Evolutionary conservation across 1,140 invertebrate genomes (phyloP), one percentile per base, ranked within the genome.

Genomic region (Cherax quadricarinatus): DNA sequence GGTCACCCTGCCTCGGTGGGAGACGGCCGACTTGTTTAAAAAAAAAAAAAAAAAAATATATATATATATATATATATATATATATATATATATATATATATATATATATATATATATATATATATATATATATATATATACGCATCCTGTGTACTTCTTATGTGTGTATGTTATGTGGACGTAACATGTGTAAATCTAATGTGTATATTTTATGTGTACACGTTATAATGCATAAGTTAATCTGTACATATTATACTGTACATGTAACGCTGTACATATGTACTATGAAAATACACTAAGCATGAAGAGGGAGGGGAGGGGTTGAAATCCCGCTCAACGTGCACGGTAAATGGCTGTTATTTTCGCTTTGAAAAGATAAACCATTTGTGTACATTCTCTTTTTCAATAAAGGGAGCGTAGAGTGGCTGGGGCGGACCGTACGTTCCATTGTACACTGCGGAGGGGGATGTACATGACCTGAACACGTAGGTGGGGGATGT

Each of bases 301-400:
- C 81, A 90, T 57, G 53, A 14, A 57, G 53, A 57, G 53, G 12
- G 53, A 14, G 83, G 84, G 84, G 57, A 30, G 57, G 53, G 75
- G 89, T 53, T 53, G 49, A 91, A 91, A 91, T 86, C 75, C 89
- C 75, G 89, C 84, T 81, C 73, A 86, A 86, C 83, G 83, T 82
- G 89, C 70, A 86, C 60, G 60, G 89, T 86, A 91, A 91, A 86
- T 86, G 89, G 83, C 83, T 91, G 89, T 91, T 91, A 91, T 91
- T 86, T 91, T 85, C 84, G 89, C 89, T 91, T 86, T 80, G 89
- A 86, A 91, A 91, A 91, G 89, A 91, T 91, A 91, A 91, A 91
- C 89, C 89, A 91, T 91, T 91, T 91, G 89, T 86, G 89, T 86
- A 86, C 89, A 80, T 91, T 91, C 89, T 91, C 83, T 91, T 91